These are phyloP conservation scores for Stenodema calcarata DNA, from an alignment of 2,888 invertebrate species.

Conservation along the genomic window DNA sequence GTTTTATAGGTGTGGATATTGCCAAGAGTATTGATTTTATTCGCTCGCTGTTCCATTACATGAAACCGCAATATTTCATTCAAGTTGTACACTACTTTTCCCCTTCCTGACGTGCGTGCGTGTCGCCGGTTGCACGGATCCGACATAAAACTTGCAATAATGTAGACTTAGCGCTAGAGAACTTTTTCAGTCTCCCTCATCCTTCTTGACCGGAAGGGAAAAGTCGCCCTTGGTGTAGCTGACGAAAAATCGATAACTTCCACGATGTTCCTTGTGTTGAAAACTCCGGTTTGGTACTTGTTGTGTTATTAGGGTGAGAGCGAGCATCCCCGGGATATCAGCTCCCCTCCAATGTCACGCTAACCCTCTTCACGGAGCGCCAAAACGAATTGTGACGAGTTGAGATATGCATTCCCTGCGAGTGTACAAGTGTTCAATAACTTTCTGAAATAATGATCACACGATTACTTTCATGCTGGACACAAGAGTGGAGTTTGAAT, in stretches of 20 bases:
- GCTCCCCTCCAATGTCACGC: neutral
- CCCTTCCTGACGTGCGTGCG: neutral
- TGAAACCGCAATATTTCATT: constrained; percentile 2
- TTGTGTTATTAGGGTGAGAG: neutral
- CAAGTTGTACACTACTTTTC: neutral
- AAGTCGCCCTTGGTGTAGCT: neutral
- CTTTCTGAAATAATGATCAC: too few species aligned
- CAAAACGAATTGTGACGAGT: too few species aligned
- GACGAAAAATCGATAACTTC: neutral
- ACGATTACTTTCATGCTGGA: too few species aligned
- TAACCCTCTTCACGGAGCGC: neutral
- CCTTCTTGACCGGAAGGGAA: neutral
- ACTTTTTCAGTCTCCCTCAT: neutral
- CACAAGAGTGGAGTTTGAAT: too few species aligned
- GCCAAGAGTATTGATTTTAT: neutral
- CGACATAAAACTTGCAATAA: constrained; percentile 2
- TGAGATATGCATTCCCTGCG: too few species aligned
- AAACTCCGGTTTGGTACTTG: neutral
- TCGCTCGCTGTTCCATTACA: neutral
- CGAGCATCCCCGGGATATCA: neutral
- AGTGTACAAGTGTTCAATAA: too few species aligned
- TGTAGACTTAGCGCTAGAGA: neutral
- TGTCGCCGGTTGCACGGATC: neutral
- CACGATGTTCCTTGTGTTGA: neutral
- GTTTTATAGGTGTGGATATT: neutral